Evolutionary conservation across 2,113 vertebrate species (phyloP), one percentile per base, ranked within the genome.

Genomic region (Syrmaticus mikado): DNA sequence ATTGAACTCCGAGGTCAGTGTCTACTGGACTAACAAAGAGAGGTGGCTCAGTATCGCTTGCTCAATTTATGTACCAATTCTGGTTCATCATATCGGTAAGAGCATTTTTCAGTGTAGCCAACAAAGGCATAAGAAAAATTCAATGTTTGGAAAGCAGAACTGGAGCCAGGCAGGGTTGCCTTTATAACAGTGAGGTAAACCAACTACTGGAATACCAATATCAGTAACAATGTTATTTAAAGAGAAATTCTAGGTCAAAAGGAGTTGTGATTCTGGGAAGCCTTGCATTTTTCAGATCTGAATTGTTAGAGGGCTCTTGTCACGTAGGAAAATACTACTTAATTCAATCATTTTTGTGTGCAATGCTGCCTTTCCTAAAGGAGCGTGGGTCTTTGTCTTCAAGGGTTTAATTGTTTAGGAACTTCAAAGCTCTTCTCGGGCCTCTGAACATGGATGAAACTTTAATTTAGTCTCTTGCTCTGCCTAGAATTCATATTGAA

Each of bases 31-130:
- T 41, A 62, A 55, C 7, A 9, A 46, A 61, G 65, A 70, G 16
- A 2, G 0, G 11, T 65, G 55, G 45, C 45, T 73, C 50, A 34
- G 28, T 73, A 40, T 73, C 0, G 0, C 43, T 61, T 77, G 21
- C n/a, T 77, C 27, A 0, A 0, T 83, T 66, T n/a, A 27, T 25
- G 38, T 60, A 46, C 16, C 5, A 9, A 1, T 72, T 85, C 41
- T 67, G 17, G 21, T 88, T 85, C 18, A 18, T 61, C 13, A 2
- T 1, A 28, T 14, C 14, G 7, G 11, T 36, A 60, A 66, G 86
- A 32, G 18, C 24, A 11, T 67, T 74, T n/a, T 55, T 73, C 48
- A 60, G 72, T 19, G 19, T 43, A 52, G 77, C 64, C 21, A 66
- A 27, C 10, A 19, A 53, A 48, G 36, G 24, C 1, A 0, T n/a